These are phyloP conservation scores for Papilio glaucus DNA, from an alignment of 1,140 invertebrate species.

Conservation along the genomic window DNA sequence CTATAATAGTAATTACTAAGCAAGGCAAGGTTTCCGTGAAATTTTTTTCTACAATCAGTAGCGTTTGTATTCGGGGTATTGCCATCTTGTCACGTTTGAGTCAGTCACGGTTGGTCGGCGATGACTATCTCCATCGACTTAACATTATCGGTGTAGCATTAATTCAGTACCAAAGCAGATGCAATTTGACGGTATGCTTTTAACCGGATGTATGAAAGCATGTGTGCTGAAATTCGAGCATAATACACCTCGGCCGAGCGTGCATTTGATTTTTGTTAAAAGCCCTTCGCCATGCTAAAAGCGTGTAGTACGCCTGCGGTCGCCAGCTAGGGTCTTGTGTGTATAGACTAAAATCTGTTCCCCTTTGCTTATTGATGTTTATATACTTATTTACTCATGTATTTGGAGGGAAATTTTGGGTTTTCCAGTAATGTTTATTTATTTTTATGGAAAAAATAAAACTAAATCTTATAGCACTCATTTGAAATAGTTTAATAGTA, in stretches of 20 bases:
- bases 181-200: neutral
- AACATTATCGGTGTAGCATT: neutral
- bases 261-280: slow-evolving; percentile 34
- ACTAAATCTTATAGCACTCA: no score
- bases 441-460: no score
- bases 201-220: neutral
- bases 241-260: slow-evolving; percentile 3
- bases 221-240: slow-evolving; percentile 19
- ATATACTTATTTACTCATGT: no score
- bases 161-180: neutral
- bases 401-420: no score
- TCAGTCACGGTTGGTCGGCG: no score
- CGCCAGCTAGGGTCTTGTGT: neutral
- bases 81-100: neutral
- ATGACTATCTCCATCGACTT: no score
- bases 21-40: no score
- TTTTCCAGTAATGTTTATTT: no score
- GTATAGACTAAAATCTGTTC: neutral
- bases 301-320: slow-evolving; percentile 24
- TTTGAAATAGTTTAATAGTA: no score
- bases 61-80: no score
- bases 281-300: slow-evolving; percentile 27
- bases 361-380: neutral
- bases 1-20: neutral
- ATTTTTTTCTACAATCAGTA: no score